Percentiles rank a stretch among this genome's conserved stretches.
Evolutionary conservation across 1,140 invertebrate species (phyloP).

Genomic region (Gyrodactylus salaris): DNA sequence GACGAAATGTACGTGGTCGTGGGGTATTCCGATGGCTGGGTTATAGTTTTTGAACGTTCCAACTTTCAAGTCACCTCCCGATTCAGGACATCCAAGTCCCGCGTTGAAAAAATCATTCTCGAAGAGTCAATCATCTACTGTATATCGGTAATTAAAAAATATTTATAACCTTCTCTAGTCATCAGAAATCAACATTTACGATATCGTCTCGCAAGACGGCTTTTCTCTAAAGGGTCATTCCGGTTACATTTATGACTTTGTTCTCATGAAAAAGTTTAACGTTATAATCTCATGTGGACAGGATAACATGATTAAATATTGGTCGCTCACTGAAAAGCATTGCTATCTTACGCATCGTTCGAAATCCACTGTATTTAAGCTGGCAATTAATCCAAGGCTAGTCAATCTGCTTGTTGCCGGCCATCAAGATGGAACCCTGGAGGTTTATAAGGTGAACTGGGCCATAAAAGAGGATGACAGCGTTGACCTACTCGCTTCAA

Average conservation of each 20-base stretch:
- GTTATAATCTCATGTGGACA: neutral
- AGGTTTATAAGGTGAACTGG: neutral
- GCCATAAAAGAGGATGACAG: neutral
- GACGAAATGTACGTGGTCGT: neutral
- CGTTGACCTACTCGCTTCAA: neutral
- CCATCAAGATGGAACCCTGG: neutral
- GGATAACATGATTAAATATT: neutral
- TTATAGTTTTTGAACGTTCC: neutral
- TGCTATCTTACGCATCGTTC: neutral
- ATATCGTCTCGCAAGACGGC: neutral
- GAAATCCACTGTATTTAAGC: neutral
- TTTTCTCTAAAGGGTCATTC: neutral
- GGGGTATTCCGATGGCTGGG: neutral
- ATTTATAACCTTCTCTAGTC: neutral
- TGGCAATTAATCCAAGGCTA: neutral
- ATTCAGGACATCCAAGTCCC: neutral
- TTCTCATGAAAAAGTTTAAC: neutral
- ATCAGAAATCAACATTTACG: neutral
- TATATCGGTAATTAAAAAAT: neutral
- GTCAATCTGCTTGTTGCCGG: neutral
- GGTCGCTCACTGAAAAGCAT: neutral
- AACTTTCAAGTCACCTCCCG: neutral
- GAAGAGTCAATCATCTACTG: neutral
- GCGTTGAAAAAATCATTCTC: neutral
- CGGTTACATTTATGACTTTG: neutral